Evolutionary conservation across 2,888 invertebrate genomes (phyloP).

Genomic region (Mallateleia sp.): DNA sequence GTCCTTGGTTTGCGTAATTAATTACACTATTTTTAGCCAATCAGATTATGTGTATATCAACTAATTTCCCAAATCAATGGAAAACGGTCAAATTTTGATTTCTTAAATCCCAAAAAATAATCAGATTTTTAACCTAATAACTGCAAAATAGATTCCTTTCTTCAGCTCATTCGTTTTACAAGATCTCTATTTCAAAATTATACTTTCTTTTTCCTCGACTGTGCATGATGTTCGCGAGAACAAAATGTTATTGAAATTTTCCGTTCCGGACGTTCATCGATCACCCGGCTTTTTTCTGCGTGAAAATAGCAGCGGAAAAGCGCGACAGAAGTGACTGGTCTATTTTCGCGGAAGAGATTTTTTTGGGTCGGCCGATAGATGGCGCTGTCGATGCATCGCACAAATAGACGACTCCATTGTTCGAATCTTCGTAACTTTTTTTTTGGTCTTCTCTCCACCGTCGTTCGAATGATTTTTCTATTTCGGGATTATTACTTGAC

Average conservation of each 20-base stretch:
- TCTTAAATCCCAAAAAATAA: no score
- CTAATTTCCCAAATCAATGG: no score
- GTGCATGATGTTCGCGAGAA: background rate
- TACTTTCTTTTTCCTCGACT: background rate
- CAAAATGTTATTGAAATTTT: slow-evolving; percentile 8
- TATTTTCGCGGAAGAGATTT: slow-evolving; percentile 9
- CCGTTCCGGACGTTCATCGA: background rate
- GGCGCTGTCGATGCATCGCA: background rate
- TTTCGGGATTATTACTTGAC: background rate
- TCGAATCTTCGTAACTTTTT: slow-evolving; percentile 6
- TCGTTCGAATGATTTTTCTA: background rate
- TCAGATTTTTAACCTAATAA: no score
- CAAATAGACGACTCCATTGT: background rate
- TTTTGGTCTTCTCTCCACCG: background rate
- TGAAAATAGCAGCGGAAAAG: background rate
- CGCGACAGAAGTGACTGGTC: slow-evolving; percentile 1
- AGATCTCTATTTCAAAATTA: no score
- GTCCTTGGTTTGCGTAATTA: no score
- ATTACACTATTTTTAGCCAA: no score
- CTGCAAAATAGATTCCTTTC: no score
- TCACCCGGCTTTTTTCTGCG: background rate
- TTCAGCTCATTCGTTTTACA: no score
- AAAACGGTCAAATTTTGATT: no score
- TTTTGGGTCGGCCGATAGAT: background rate
- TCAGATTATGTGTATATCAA: no score